A percentile compares a stretch with the other conserved stretches of the same genome.
Evolutionary conservation across 2,113 vertebrate genomes (phyloP).

Genomic region (Todiramphus saurophagus): DNA sequence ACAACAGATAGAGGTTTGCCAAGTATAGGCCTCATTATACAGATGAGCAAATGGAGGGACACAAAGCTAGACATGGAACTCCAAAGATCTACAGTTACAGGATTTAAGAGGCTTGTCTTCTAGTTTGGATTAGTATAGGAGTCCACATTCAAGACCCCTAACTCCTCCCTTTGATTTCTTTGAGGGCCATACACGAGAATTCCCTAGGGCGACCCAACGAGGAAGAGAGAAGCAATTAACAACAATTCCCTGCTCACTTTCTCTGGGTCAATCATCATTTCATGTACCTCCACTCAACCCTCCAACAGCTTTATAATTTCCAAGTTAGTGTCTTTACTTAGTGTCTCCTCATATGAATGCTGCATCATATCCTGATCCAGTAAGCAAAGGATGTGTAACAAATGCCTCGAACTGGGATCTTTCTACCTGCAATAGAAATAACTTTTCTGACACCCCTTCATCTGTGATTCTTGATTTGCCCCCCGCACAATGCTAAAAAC

Average conservation of each 20-base stretch:
- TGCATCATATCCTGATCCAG: not conserved
- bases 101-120: not conserved
- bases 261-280: not conserved
- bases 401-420: not conserved
- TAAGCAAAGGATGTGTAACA: not conserved
- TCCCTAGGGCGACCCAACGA: not conserved
- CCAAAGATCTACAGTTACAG: not conserved
- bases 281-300: not conserved
- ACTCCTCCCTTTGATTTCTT: not conserved
- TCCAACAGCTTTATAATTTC: not conserved
- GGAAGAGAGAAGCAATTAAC: not conserved
- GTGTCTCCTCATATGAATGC: not conserved
- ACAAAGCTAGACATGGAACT: not conserved
- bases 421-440: not conserved
- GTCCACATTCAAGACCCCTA: not conserved
- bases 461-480: not conserved
- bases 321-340: not conserved
- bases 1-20: not conserved
- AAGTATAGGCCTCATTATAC: not conserved
- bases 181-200: not conserved
- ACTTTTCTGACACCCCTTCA: not conserved
- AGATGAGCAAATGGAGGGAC: not conserved
- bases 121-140: not conserved
- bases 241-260: not conserved
- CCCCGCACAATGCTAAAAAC: not conserved